A percentile compares a stretch with the other conserved stretches of the same genome.
phyloP scores from a whole-genome alignment of 2,888 invertebrate species.

The Phaonia tiefii region DNA sequence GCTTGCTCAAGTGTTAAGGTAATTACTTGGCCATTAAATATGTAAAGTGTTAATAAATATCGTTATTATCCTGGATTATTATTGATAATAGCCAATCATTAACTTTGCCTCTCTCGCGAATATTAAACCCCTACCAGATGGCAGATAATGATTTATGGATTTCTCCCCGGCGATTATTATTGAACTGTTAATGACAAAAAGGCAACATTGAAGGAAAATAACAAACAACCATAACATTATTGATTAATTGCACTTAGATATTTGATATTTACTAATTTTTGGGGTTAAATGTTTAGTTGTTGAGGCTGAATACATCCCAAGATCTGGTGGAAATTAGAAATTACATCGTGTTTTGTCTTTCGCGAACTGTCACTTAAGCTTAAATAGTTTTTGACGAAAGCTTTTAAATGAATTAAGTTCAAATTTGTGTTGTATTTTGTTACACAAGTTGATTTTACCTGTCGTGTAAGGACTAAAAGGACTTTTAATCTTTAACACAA shows the following conservation, averaged over 20 bases:
- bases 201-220: neutral
- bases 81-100: neutral
- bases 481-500: too few species aligned
- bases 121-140: neutral
- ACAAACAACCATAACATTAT: constrained; percentile 13
- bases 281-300: too few species aligned
- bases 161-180: neutral
- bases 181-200: constrained; percentile 8
- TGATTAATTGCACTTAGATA: constrained; percentile 30
- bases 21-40: neutral
- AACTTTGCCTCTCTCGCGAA: neutral
- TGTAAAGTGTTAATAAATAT: constrained; percentile 2
- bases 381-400: too few species aligned
- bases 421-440: too few species aligned
- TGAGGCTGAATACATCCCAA: too few species aligned
- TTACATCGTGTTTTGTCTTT: too few species aligned
- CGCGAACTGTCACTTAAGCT: too few species aligned
- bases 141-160: neutral
- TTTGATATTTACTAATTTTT: too few species aligned
- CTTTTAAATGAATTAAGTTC: too few species aligned
- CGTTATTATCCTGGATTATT: neutral
- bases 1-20: neutral
- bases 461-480: too few species aligned
- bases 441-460: too few species aligned
- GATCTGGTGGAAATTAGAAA: too few species aligned